Percentiles rank a stretch among this genome's conserved stretches.
These are phyloP conservation scores for Cebidichthys violaceus DNA, from an alignment of 2,113 vertebrate genomes.

Conservation along the genomic window DNA sequence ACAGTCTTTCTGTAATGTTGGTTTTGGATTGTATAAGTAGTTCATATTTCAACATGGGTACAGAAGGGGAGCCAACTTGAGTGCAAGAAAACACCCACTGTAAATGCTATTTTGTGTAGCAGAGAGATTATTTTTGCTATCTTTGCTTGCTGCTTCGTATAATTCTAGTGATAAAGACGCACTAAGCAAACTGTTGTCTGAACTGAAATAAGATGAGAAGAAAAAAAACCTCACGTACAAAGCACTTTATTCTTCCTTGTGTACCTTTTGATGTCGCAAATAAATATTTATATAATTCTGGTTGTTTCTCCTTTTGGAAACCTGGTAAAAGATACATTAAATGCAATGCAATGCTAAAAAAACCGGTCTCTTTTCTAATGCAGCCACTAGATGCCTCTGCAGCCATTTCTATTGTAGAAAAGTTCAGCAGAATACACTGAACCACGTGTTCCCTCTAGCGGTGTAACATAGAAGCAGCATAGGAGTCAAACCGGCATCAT, in stretches of 20 bases:
- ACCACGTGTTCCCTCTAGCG: not conserved
- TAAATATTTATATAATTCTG: conserved; percentile 73
- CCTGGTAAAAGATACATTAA: not conserved
- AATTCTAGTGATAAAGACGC: conserved; percentile 9
- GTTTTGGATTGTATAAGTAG: conserved; percentile 5
- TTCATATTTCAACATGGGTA: not conserved
- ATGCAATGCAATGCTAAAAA: not conserved
- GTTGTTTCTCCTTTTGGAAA: conserved; percentile 6
- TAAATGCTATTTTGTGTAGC: conserved; percentile 18
- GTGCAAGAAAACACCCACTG: not conserved
- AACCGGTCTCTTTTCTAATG: not conserved
- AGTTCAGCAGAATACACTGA: not conserved
- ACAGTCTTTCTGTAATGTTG: not conserved
- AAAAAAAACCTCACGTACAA: conserved; percentile 30
- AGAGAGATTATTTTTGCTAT: conserved; percentile 25
- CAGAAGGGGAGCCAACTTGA: not conserved
- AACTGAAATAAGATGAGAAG: conserved; percentile 35
- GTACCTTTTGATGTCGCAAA: conserved; percentile 71
- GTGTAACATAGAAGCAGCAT: too few species aligned
- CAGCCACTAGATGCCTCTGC: conserved; percentile 70
- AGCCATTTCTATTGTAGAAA: conserved; percentile 6
- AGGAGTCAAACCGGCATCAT: not conserved
- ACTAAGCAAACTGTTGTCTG: conserved; percentile 30
- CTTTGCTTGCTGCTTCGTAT: conserved; percentile 60
- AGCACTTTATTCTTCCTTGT: conserved; percentile 78